Conservation (phyloP, 2,797 vertebrate genomes). For the Gambusia yucatana region DNA sequence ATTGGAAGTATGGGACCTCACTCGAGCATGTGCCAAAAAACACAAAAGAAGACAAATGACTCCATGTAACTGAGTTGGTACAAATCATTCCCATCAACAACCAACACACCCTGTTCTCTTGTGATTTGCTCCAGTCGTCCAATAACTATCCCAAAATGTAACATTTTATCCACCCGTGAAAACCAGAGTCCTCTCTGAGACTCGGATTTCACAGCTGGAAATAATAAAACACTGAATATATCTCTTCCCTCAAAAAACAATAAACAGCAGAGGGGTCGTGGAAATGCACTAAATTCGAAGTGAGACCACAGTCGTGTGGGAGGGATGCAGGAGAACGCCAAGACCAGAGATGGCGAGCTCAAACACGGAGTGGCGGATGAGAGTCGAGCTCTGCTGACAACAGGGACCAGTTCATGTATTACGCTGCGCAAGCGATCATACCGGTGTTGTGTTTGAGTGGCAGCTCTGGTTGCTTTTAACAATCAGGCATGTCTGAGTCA, state of each 20-base stretch:
- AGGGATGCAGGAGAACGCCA: slow-evolving; percentile 9
- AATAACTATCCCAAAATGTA: slow-evolving; percentile 16
- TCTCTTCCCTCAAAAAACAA: slow-evolving; percentile 57
- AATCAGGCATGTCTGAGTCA: neutral
- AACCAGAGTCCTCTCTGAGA: slow-evolving; percentile 38
- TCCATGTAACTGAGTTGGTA: slow-evolving; percentile 32
- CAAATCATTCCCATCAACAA: slow-evolving; percentile 63
- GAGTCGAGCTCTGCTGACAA: neutral
- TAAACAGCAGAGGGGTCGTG: slow-evolving; percentile 42
- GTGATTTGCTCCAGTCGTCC: slow-evolving; percentile 45
- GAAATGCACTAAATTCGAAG: slow-evolving; percentile 17
- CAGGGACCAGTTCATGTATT: neutral
- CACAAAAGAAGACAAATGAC: slow-evolving; percentile 25
- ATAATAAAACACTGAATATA: slow-evolving; percentile 64
- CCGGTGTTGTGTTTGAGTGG: neutral
- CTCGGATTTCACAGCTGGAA: slow-evolving; percentile 73
- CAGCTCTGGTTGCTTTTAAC: neutral
- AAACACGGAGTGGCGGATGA: neutral
- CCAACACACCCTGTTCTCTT: slow-evolving; percentile 54
- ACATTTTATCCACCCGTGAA: slow-evolving; percentile 47
- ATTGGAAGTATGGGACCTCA: slow-evolving; percentile 6
- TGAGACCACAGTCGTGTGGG: slow-evolving; percentile 10
- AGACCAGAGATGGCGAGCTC: neutral
- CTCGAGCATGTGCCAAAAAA: slow-evolving; percentile 34
- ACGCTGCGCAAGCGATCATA: neutral